Conservation (phyloP, 2,888 invertebrate genomes). For the Lithosia quadra region DNA sequence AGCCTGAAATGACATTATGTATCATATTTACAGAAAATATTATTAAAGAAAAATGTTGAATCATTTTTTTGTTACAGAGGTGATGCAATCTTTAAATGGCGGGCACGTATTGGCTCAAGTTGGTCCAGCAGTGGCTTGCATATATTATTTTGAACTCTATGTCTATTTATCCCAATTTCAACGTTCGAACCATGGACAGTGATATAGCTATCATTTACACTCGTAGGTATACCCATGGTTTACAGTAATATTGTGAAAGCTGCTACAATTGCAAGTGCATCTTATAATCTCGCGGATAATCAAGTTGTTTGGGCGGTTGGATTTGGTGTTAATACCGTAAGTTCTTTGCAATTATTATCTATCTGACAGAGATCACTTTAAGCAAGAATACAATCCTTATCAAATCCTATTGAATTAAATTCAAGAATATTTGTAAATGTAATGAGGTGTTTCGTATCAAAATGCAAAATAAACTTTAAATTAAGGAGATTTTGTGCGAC, state of each 20-base stretch:
- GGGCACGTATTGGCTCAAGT: slow-evolving; percentile 55
- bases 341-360: slow-evolving; percentile 30
- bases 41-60: no score
- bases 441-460: no score
- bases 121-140: slow-evolving; percentile 52
- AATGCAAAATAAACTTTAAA: no score
- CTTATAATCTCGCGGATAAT: slow-evolving; percentile 62
- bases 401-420: no score
- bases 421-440: no score
- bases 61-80: slow-evolving; percentile 37
- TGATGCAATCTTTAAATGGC: slow-evolving; percentile 43
- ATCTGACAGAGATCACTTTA: neutral
- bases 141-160: slow-evolving; percentile 36
- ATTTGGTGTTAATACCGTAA: slow-evolving; percentile 67
- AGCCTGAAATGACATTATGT: no score
- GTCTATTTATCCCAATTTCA: slow-evolving; percentile 45
- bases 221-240: slow-evolving; percentile 33
- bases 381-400: no score
- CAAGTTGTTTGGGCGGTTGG: slow-evolving; percentile 65
- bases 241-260: slow-evolving; percentile 47
- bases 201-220: slow-evolving; percentile 62
- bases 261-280: slow-evolving; percentile 59
- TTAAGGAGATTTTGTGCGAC: no score
- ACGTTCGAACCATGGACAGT: slow-evolving; percentile 45
- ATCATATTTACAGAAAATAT: no score